These are phyloP conservation scores for Dissostichus mawsoni DNA, from an alignment of 2,113 vertebrate genomes.

Conservation along the genomic window DNA sequence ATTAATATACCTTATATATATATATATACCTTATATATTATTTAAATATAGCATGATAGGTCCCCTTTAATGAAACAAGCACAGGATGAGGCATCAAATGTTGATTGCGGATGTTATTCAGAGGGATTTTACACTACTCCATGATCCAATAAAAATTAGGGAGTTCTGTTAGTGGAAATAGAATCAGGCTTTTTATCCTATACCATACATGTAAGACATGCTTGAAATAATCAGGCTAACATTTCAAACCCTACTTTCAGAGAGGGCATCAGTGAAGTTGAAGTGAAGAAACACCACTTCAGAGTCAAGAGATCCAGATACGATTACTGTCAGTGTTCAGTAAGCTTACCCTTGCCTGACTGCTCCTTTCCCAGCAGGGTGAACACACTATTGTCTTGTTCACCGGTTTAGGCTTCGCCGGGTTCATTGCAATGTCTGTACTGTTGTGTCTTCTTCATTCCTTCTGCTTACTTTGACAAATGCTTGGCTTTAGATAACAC, in stretches of 20 bases:
- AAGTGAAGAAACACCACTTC: constrained; percentile 21
- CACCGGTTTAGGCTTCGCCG: constrained; percentile 36
- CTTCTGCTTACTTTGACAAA: constrained; percentile 22
- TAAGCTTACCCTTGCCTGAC: constrained; percentile 32
- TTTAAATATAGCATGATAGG: too few species aligned
- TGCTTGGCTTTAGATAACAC: not conserved
- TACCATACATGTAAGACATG: not conserved
- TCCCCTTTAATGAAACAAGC: not conserved
- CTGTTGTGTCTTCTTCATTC: constrained; percentile 24
- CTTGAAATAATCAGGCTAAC: not conserved
- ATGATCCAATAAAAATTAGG: not conserved
- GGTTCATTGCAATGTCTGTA: constrained; percentile 37
- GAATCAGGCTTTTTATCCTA: not conserved
- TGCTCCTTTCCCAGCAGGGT: constrained; percentile 52
- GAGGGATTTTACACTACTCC: not conserved
- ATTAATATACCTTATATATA: too few species aligned
- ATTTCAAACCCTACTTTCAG: not conserved
- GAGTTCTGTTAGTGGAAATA: not conserved
- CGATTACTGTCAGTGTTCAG: constrained; percentile 49
- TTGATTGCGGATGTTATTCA: not conserved
- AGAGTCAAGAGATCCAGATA: constrained; percentile 24
- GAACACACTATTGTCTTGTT: constrained; percentile 29
- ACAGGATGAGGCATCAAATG: not conserved
- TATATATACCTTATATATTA: too few species aligned
- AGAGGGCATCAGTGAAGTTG: not conserved